These are phyloP conservation scores for Tyrophagus putrescentiae DNA, from an alignment of 1,140 invertebrate species.

Conservation along the genomic window DNA sequence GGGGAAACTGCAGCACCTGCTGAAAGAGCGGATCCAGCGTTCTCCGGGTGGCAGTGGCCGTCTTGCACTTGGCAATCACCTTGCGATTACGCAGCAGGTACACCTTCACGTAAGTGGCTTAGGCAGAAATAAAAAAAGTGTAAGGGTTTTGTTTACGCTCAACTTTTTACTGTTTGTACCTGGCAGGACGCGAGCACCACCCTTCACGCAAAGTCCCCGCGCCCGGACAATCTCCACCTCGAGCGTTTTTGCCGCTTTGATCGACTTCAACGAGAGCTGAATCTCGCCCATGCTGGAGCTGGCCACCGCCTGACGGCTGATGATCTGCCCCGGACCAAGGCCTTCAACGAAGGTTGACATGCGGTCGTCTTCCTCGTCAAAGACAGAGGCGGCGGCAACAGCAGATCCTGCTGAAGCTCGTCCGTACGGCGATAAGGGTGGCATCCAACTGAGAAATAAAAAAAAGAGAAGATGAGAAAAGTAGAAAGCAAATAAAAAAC, in stretches of 20 bases:
- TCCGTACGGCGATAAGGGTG: no score
- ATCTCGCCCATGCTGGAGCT: conserved; percentile 92
- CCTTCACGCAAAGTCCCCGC: conserved; percentile 69
- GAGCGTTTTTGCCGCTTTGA: conserved; percentile 80
- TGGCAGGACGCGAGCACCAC: conserved; percentile 75
- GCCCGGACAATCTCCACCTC: conserved; percentile 95
- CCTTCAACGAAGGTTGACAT: conserved; percentile 90
- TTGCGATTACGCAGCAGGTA: conserved; percentile 93
- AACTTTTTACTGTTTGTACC: conserved; percentile 47
- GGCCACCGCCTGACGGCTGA: conserved; percentile 89
- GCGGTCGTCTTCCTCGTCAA: no score
- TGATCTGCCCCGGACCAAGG: conserved; percentile 86
- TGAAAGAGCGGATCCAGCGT: conserved; percentile 95
- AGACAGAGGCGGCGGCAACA: no score
- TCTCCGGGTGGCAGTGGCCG: conserved; percentile 65
- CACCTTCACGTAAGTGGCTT: conserved; percentile 95
- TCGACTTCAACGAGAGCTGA: conserved; percentile 77
- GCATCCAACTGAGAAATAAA: no score
- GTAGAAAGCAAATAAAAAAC: no score
- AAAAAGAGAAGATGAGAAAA: no score
- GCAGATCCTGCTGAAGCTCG: no score
- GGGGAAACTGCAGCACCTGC: conserved; percentile 79
- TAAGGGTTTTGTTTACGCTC: no score
- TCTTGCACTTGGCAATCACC: conserved; percentile 88
- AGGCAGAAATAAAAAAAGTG: no score